These are phyloP conservation scores for Acrossocheilus fasciatus DNA, from an alignment of 2,797 vertebrate genomes.

Conservation along the genomic window DNA sequence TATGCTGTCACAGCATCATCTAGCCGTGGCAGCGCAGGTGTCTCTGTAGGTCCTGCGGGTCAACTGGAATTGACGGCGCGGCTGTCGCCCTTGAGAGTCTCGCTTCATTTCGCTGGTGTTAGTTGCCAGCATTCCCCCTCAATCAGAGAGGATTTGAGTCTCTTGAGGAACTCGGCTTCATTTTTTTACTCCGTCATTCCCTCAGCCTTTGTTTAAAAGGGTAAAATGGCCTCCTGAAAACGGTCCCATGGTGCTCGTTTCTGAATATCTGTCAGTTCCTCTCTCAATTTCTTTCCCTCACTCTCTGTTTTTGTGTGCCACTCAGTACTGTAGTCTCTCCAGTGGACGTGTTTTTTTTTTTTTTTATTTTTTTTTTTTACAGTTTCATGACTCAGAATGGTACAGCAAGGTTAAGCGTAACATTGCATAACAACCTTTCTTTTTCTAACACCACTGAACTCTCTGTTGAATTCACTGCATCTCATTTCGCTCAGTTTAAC, in stretches of 20 bases:
- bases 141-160: conserved; percentile 29
- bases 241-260: conserved; percentile 44
- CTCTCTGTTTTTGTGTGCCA: conserved; percentile 7
- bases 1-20: conserved; percentile 32
- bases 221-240: conserved; percentile 46
- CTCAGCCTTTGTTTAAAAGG: conserved; percentile 29
- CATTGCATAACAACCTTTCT: conserved; percentile 43
- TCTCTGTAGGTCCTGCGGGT: conserved; percentile 16
- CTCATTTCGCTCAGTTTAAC: conserved; percentile 23
- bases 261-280: conserved; percentile 35
- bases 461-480: conserved; percentile 34
- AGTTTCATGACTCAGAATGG: conserved; percentile 44
- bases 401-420: conserved; percentile 38
- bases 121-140: not conserved
- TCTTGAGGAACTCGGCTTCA: conserved; percentile 17
- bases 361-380: not conserved
- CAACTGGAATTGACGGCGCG: conserved; percentile 33
- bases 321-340: conserved; percentile 19
- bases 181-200: conserved; percentile 12
- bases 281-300: not conserved
- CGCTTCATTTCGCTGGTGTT: conserved; percentile 10
- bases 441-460: conserved; percentile 33
- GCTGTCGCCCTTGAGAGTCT: conserved; percentile 24
- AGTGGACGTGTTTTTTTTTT: not conserved
- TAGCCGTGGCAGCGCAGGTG: not conserved